These are phyloP conservation scores for Sarcophaga subvicina DNA, from an alignment of 2,888 invertebrate genomes.

Conservation along the genomic window DNA sequence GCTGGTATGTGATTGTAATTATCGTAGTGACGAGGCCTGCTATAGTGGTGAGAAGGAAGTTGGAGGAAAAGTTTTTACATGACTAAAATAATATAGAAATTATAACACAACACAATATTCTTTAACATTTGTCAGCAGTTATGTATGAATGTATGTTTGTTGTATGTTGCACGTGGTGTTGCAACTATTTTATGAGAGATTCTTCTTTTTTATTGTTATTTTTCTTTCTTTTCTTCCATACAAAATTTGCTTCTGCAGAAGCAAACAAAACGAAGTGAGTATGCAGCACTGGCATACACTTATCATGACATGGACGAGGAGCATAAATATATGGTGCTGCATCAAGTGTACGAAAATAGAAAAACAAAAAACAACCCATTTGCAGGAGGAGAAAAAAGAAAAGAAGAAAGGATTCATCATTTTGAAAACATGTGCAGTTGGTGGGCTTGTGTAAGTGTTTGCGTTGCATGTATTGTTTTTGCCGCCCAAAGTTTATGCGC, in stretches of 20 bases:
- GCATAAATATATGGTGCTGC: slow-evolving; percentile 32
- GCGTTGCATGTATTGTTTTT: slow-evolving; percentile 54
- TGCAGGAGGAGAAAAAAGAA: slow-evolving; percentile 22
- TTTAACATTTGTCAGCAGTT: slow-evolving; percentile 58
- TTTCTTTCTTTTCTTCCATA: not conserved
- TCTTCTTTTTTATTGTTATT: slow-evolving; percentile 37
- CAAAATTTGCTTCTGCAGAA: slow-evolving; percentile 31
- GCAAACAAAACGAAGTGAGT: not conserved
- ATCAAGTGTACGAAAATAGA: not conserved
- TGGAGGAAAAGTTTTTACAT: slow-evolving; percentile 55
- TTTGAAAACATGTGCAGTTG: slow-evolving; percentile 46
- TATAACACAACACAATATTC: slow-evolving; percentile 46
- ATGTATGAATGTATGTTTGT: slow-evolving; percentile 28
- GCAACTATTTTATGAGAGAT: slow-evolving; percentile 44
- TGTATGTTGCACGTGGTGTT: slow-evolving; percentile 11
- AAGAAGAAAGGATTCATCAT: slow-evolving; percentile 57
- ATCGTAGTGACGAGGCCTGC: not conserved
- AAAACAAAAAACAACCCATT: slow-evolving; percentile 6
- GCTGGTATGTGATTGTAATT: slow-evolving; percentile 12
- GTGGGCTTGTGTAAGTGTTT: slow-evolving; percentile 19
- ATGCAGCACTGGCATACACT: slow-evolving; percentile 3
- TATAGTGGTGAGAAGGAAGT: not conserved
- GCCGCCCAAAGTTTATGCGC: slow-evolving; percentile 72
- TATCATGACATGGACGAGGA: not conserved
- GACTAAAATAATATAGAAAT: slow-evolving; percentile 45